Evolutionary conservation across 2,113 vertebrate genomes (phyloP).

Genomic region (Apteryx mantelli): DNA sequence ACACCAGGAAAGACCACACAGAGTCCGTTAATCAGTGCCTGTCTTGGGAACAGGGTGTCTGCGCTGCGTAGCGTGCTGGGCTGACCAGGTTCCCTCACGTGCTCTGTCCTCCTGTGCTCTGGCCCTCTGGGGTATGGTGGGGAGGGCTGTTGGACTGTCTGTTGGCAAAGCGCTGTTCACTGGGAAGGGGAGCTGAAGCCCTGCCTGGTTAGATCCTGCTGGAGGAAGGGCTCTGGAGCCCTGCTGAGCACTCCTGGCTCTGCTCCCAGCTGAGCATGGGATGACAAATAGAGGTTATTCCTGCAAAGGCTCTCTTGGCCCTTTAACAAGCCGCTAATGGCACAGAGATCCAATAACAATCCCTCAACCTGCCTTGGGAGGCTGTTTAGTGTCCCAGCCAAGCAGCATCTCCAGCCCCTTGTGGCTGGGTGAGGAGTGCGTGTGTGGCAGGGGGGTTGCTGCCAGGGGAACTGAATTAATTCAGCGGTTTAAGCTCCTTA

Average conservation of each 20-base stretch:
- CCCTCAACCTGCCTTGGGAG: not conserved
- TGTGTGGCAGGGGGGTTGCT: not conserved
- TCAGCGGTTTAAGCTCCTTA: not conserved
- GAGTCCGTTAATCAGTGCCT: not conserved
- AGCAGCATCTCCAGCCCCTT: not conserved
- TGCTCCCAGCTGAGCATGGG: not conserved
- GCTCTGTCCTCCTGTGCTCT: not conserved
- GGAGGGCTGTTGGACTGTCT: not conserved
- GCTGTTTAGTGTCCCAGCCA: not conserved
- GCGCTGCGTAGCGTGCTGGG: rapidly evolving
- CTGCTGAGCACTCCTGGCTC: not conserved
- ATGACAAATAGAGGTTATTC: conserved; percentile 34
- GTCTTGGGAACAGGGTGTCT: not conserved
- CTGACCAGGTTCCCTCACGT: not conserved
- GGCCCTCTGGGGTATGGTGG: not conserved
- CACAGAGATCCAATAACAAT: not conserved
- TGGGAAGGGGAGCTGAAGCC: not conserved
- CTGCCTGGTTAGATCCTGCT: not conserved
- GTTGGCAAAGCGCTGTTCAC: no score
- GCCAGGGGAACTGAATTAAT: not conserved
- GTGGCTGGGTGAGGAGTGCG: not conserved
- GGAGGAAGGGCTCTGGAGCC: not conserved
- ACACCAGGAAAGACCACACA: not conserved
- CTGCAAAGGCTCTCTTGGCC: conserved; percentile 6
- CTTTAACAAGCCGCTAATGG: conserved; percentile 42